Base-by-base conservation (phyloP, 2,113 vertebrate species). In the pig (Sus scrofa) region DNA sequence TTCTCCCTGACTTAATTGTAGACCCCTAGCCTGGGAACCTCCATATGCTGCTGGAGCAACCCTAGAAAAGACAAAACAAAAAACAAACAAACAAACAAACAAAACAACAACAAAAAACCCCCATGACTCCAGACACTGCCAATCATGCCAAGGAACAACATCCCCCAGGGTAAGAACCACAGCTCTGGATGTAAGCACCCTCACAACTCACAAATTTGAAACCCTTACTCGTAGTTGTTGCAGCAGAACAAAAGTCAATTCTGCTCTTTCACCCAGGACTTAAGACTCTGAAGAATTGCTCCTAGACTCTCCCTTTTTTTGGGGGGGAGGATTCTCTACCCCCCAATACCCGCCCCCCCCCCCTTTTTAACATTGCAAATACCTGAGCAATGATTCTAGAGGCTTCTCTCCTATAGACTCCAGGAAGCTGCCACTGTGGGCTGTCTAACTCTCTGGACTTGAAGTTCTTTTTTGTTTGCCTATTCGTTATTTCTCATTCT, bases 401-500 rank as follows among this genome's bases (percentile, higher is more conserved):
- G 58, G 39, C 52, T 54, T 84, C 8, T 89, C 10, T 68, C 13
- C 7, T 67, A 2, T 27, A 84, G 78, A 62, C 67, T 44, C 60
- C 58, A 6, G 78, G 50, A 83, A 77, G 24, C 56, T 58, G 27
- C 62, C 30, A 8, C 2, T 86, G 73, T 70, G 63, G 32, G 14
- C 2, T 11, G 14, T 78, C 22, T 70, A 8, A 67, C 26, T 92
- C 39, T 84, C 60, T 77, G 54, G 52, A 84, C 50, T 39, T 39
- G 44, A 81, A 87, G 68, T 30, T 75, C 22, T 73, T 65, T 39
- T 60, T 22, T 77, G 30, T 73, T 73, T 73, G 37, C 44, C 52
- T 71, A 30, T 68, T 83, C 44, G 60, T 65, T 78, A 54, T 70
- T 91, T 95, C 32, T 19, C 16, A 79, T 86, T 77, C 52, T 79